A percentile compares a stretch with the other conserved stretches of the same genome.
Conservation (phyloP, 2,113 vertebrate species). For the Agapornis roseicollis region DNA sequence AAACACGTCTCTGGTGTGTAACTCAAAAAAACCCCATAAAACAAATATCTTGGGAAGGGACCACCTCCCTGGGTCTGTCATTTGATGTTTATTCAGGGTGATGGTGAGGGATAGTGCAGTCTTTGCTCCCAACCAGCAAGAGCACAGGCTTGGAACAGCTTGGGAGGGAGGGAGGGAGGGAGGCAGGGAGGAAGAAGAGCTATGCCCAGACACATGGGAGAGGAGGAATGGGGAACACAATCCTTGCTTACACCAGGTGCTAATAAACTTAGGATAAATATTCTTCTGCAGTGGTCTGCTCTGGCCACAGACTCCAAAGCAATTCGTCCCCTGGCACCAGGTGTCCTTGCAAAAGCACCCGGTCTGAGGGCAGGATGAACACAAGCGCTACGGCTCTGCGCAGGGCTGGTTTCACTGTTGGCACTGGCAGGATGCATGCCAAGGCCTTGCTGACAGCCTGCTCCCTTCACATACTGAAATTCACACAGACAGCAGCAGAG, state of each 20-base stretch:
- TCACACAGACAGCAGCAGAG: neutral
- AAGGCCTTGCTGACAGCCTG: neutral
- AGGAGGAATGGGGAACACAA: neutral
- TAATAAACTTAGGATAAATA: neutral
- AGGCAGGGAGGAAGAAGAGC: neutral
- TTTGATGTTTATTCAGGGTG: neutral
- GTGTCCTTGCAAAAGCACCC: neutral
- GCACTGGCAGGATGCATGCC: neutral
- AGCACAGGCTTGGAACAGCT: neutral
- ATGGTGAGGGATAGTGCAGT: neutral
- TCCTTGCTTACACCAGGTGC: neutral
- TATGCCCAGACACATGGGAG: neutral
- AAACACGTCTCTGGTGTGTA: neutral
- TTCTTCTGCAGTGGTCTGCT: neutral
- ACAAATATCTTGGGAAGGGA: neutral
- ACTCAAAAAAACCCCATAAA: neutral
- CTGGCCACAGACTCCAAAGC: neutral
- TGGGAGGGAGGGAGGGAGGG: neutral
- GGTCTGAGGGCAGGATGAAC: neutral
- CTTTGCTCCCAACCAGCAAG: neutral
- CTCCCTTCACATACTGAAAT: neutral
- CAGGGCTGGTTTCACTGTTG: neutral
- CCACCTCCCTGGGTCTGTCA: neutral
- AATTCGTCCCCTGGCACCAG: neutral
- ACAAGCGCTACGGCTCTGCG: accelerated